Evolutionary conservation across 2,113 vertebrate genomes (phyloP).

Genomic region (Mixornis gularis): DNA sequence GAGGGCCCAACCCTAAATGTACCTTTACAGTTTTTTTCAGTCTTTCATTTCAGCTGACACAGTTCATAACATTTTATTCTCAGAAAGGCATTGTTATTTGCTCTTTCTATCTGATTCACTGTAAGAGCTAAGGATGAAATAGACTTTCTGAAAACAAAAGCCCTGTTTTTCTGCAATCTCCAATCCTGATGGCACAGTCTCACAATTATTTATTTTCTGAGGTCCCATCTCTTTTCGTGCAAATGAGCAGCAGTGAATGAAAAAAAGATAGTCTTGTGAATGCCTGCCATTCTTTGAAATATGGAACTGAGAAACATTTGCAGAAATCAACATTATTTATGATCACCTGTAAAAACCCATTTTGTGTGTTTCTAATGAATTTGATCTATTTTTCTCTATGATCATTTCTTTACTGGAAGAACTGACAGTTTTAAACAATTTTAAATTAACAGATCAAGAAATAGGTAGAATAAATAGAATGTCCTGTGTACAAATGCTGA

Average conservation of each 20-base stretch:
- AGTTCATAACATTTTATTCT: neutral
- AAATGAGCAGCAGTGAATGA: neutral
- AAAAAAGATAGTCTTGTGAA: neutral
- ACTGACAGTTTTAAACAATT: conserved; percentile 17
- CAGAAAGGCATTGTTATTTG: neutral
- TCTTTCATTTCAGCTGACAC: neutral
- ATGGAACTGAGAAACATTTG: neutral
- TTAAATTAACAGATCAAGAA: conserved; percentile 46
- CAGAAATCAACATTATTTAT: conserved; percentile 14
- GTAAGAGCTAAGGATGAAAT: neutral
- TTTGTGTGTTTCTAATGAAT: neutral
- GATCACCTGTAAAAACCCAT: neutral
- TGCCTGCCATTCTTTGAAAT: neutral
- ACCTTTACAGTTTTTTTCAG: neutral
- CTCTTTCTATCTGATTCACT: neutral
- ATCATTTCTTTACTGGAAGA: neutral
- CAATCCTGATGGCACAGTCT: neutral
- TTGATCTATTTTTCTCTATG: neutral
- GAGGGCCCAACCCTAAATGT: neutral
- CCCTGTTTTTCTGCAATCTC: neutral
- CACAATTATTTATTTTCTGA: neutral
- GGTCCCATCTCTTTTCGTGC: neutral
- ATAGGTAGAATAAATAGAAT: conserved; percentile 29
- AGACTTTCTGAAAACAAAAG: neutral
- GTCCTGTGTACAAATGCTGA: conserved; percentile 8